Conservation (phyloP, 23 tunicate genomes). For the Ascidia mentula region DNA sequence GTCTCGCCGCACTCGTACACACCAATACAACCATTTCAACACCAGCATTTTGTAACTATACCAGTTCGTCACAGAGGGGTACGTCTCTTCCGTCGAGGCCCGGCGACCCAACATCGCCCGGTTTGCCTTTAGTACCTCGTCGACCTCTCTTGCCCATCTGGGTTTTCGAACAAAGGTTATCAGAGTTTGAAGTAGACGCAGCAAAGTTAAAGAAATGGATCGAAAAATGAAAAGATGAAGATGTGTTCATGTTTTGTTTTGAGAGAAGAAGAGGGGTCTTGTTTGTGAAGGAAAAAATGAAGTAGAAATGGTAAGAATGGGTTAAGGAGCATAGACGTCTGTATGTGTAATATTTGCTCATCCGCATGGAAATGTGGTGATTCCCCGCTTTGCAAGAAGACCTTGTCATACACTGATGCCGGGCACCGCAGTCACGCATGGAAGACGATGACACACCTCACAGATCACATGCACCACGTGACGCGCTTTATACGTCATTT, state of each 20-base stretch:
- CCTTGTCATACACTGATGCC: constrained; percentile 4
- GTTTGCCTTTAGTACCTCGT: constrained; percentile 65
- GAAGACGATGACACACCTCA: constrained; percentile 3
- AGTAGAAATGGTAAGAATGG: background rate
- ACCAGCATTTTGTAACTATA: constrained; percentile 7
- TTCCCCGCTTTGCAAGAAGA: background rate
- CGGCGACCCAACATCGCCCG: constrained; percentile 78
- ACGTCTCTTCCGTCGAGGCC: constrained; percentile 84
- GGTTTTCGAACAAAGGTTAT: background rate
- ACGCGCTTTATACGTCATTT: constrained; percentile 11
- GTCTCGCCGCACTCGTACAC: too few relatives aligned
- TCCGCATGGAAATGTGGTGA: background rate
- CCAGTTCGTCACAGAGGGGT: constrained; percentile 36
- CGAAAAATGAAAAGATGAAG: background rate
- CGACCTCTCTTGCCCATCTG: constrained; percentile 62
- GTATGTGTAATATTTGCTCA: background rate
- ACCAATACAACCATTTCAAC: too few relatives aligned
- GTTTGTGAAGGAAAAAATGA: background rate
- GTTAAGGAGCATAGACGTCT: background rate
- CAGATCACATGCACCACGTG: constrained; percentile 1
- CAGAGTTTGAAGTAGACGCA: background rate
- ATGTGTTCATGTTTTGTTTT: background rate
- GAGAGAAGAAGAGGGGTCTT: background rate
- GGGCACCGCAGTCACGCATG: constrained; percentile 3
- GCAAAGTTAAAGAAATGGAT: background rate